Conservation (phyloP, 2,113 vertebrate genomes). For the Lasiurus cinereus region DNA sequence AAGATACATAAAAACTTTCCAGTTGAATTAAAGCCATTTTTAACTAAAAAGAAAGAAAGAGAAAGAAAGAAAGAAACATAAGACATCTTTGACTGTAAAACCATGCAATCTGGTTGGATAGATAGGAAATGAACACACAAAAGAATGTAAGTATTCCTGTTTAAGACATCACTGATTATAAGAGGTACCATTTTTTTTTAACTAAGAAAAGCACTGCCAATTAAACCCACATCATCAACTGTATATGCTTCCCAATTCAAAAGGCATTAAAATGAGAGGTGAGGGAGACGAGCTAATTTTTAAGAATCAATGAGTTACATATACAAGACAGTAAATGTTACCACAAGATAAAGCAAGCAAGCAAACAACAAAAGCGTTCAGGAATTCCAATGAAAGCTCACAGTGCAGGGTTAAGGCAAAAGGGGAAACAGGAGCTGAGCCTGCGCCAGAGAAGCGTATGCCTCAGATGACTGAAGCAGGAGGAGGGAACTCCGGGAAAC, state of each 20-base stretch:
- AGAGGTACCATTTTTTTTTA: background rate
- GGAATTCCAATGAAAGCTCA: background rate
- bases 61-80: background rate
- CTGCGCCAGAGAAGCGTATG: background rate
- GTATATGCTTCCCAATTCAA: background rate
- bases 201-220: background rate
- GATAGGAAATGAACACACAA: background rate
- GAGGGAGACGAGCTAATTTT: background rate
- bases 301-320: background rate
- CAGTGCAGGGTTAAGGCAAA: background rate
- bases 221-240: background rate
- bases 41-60: background rate
- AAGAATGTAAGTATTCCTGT: background rate
- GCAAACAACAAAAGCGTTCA: background rate
- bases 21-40: background rate
- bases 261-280: background rate
- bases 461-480: background rate
- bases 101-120: background rate
- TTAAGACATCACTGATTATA: background rate
- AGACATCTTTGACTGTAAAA: slow-evolving; percentile 37
- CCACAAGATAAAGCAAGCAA: background rate
- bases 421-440: background rate
- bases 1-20: background rate
- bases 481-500: background rate
- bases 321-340: background rate